These are phyloP conservation scores for Frieseomelitta varia DNA, from an alignment of 1,140 invertebrate genomes.

Conservation along the genomic window DNA sequence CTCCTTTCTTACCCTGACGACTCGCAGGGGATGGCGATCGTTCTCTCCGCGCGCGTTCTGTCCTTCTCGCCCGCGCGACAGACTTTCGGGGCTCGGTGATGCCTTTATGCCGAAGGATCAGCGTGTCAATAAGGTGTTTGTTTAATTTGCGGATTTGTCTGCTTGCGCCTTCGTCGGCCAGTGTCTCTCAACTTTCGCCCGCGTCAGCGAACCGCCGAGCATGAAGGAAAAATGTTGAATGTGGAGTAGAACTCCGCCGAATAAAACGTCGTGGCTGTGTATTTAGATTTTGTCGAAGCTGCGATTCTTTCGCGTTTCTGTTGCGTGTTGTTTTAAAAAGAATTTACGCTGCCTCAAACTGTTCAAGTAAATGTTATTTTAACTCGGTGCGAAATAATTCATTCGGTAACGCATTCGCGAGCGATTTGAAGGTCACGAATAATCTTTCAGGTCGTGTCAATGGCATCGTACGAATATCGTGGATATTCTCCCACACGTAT, in stretches of 20 bases:
- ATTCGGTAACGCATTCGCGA: neutral
- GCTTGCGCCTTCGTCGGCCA: conserved; percentile 34
- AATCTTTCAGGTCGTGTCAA: neutral
- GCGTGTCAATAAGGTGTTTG: conserved; percentile 77
- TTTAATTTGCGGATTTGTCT: conserved; percentile 76
- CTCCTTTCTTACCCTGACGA: conserved; percentile 39
- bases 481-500: neutral
- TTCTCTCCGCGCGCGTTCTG: conserved; percentile 38
- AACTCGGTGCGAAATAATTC: neutral
- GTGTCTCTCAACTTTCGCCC: conserved; percentile 38
- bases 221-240: neutral
- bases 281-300: neutral
- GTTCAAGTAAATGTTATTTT: neutral
- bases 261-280: neutral
- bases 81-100: conserved; percentile 11
- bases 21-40: conserved; percentile 35
- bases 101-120: conserved; percentile 70
- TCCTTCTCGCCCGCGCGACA: conserved; percentile 54
- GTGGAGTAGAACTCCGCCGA: neutral
- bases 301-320: too few species aligned
- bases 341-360: neutral
- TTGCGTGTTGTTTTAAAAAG: neutral
- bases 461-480: neutral
- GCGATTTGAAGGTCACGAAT: neutral
- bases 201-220: neutral